Evolutionary conservation across 2,797 vertebrate genomes (phyloP).

Genomic region (Aulostomus chinensis): DNA sequence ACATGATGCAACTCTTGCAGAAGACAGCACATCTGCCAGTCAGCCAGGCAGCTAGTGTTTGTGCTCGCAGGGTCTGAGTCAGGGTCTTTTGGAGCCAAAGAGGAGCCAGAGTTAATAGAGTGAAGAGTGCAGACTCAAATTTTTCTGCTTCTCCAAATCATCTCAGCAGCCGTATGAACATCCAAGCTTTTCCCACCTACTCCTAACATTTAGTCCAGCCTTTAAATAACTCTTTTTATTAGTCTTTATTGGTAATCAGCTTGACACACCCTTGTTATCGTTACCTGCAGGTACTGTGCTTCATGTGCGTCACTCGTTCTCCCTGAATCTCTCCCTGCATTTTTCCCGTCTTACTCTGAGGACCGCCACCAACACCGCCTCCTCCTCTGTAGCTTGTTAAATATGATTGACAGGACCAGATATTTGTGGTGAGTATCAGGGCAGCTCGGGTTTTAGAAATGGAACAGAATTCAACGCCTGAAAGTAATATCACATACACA

Average conservation of each 20-base stretch:
- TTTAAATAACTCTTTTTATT: too few relatives aligned
- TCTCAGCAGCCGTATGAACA: too few relatives aligned
- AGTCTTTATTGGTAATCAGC: too few relatives aligned
- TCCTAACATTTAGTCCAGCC: too few relatives aligned
- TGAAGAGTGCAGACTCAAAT: too few relatives aligned
- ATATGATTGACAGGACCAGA: conserved; percentile 61
- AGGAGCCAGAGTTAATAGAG: too few relatives aligned
- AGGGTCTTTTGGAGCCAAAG: not conserved
- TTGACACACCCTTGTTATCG: too few relatives aligned
- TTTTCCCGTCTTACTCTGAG: conserved; percentile 9
- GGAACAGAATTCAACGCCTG: conserved; percentile 19
- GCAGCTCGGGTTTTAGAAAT: conserved; percentile 35
- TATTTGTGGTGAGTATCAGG: conserved; percentile 50
- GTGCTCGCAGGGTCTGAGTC: not conserved
- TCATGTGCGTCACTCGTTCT: not conserved
- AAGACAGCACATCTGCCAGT: too few relatives aligned
- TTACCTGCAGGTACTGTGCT: too few relatives aligned
- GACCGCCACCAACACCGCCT: conserved; percentile 2
- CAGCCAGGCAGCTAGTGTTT: not conserved
- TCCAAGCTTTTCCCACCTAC: too few relatives aligned
- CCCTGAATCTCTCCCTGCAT: conserved; percentile 13
- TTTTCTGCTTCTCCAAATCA: too few relatives aligned
- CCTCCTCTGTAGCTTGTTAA: conserved; percentile 59
- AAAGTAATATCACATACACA: conserved; percentile 30
- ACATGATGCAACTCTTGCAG: too few relatives aligned